Base-by-base conservation (phyloP, 2,888 invertebrate species). In the Pecten maximus region DNA sequence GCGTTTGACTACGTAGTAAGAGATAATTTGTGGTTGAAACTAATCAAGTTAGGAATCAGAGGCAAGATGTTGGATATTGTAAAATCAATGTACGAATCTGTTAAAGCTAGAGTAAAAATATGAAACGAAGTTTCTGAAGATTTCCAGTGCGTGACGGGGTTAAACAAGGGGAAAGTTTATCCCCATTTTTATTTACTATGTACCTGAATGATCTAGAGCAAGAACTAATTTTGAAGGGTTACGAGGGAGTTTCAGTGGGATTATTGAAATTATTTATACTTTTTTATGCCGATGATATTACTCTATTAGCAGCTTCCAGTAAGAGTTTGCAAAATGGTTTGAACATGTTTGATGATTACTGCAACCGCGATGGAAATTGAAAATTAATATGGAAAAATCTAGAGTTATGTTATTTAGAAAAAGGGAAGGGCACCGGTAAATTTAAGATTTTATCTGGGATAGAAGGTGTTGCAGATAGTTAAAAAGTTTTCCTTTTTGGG, bases 111-210 rank as follows among this genome's bases (percentile, higher is more conserved):
- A 44, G 40, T 35, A 6, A 40, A 40, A 87, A n/a, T 28, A 4
- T 3, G 50, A 50, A 19, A 50, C 19, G 50, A 50, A 50, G 50
- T 50, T 50, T 50, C 50, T 16, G 50, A 50, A 50, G 50, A 50
- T 40, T 87, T 87, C 39, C 19, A 39, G 23, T 87, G 88, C 15
- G 8, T 87, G 40, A 40, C n/a, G 35, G 88, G 88, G 40, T 39
- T 39, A n/a, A 44, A 87, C 88, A 87, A 87, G 88, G 88, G 35
- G 35, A 39, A 44, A 40, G 88, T 87, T 23, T 87, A 87, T 87
- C 40, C n/a, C 39, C 40, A 87, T 40, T 87, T 40, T 44, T 87
- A 8, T 87, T 87, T 87, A 23, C 88, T 40, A 35, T 10, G 40
- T 40, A n/a, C 16, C 8, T 87, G 40, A 87, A 87, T 40, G 50